Conservation (phyloP, 2,888 invertebrate genomes). For the Scelioninae gen. 1 region DNA sequence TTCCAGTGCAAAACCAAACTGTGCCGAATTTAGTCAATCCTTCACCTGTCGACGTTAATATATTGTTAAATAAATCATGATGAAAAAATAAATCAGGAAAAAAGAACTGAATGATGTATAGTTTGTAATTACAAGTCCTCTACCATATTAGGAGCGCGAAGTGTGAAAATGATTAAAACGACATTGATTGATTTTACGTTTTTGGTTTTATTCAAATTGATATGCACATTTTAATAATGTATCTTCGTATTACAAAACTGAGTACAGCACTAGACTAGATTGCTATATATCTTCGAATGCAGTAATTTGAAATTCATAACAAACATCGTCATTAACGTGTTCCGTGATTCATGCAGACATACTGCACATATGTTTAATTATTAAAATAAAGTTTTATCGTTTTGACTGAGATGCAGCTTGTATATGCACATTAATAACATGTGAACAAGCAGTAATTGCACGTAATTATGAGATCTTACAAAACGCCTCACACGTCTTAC, state of each 20-base stretch:
- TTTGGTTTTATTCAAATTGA: constrained; percentile 56
- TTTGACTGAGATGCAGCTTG: constrained; percentile 29
- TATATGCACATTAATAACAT: constrained; percentile 22
- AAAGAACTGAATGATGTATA: constrained; percentile 7
- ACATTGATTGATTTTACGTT: constrained; percentile 38
- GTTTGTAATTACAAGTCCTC: constrained; percentile 14
- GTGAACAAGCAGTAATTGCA: constrained; percentile 29
- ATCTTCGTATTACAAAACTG: constrained; percentile 32
- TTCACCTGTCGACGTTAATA: constrained; percentile 28
- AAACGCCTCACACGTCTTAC: background rate
- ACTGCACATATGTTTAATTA: constrained; percentile 16
- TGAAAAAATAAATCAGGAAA: background rate
- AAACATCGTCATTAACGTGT: constrained; percentile 23
- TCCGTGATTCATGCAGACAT: constrained; percentile 26
- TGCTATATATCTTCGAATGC: constrained; percentile 27
- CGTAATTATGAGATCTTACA: constrained; percentile 44
- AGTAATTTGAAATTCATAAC: constrained; percentile 50
- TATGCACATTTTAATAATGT: constrained; percentile 47
- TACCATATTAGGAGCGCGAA: constrained; percentile 12
- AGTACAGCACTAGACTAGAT: constrained; percentile 40
- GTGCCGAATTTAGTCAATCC: constrained; percentile 30
- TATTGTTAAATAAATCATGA: constrained; percentile 43
- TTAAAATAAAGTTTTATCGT: constrained; percentile 31
- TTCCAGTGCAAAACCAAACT: background rate
- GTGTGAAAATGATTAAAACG: constrained; percentile 35